Evolutionary conservation across 2,797 vertebrate genomes (phyloP).

Genomic region (Cyclopterus lumpus): DNA sequence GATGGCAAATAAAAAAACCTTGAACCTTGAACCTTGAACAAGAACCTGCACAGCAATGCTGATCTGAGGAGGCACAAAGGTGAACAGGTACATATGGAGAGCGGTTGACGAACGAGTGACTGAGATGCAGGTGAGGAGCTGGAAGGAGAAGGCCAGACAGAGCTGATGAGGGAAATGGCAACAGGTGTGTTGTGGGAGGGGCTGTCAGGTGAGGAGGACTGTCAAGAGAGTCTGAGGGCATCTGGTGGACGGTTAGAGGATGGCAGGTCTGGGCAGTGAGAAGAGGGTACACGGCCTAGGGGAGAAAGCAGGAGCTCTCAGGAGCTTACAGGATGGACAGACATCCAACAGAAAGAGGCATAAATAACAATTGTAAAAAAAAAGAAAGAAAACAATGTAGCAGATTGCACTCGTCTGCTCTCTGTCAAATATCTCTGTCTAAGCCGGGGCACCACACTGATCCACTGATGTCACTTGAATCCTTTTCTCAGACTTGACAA

Average conservation of each 20-base stretch:
- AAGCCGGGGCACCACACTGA: background rate
- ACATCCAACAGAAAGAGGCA: too few relatives aligned
- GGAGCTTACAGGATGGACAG: background rate
- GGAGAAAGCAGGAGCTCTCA: background rate
- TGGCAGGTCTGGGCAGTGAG: background rate
- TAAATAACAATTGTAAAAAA: too few relatives aligned
- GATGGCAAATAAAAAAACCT: too few relatives aligned
- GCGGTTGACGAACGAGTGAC: background rate
- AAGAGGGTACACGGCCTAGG: too few relatives aligned
- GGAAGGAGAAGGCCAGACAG: background rate
- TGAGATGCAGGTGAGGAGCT: background rate
- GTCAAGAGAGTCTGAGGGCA: background rate
- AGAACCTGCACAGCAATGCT: background rate
- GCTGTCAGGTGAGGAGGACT: background rate
- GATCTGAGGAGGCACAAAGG: background rate
- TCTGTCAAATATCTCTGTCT: background rate
- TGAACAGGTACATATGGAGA: background rate
- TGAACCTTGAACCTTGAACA: too few relatives aligned
- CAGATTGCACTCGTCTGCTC: too few relatives aligned
- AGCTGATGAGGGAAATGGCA: background rate
- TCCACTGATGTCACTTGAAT: background rate
- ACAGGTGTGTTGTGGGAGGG: background rate
- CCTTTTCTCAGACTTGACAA: background rate
- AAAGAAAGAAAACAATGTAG: too few relatives aligned
- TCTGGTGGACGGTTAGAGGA: background rate